Percentiles rank a stretch among this genome's conserved stretches.
phyloP scores from a whole-genome alignment of 92 coral and sea anemone genomes.

The Zoanthus sansibaricus region DNA sequence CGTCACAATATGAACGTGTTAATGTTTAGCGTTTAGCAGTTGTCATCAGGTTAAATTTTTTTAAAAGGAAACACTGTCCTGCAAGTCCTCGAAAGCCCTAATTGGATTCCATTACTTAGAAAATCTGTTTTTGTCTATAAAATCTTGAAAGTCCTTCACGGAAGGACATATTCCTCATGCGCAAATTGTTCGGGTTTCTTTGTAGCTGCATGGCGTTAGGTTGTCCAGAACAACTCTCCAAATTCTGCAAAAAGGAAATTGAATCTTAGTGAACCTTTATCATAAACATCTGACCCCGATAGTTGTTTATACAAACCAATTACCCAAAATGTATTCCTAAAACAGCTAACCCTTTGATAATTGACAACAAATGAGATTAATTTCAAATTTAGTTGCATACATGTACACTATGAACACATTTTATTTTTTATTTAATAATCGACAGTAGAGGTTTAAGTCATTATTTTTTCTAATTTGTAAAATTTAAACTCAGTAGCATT shows the following conservation, averaged over 20 bases:
- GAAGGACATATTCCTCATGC: constrained; percentile 9
- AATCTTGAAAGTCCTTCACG: constrained; percentile 18
- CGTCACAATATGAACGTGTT: constrained; percentile 11
- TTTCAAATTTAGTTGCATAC: not conserved
- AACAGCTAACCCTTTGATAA: not conserved
- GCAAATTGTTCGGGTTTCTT: not conserved
- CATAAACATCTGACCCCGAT: constrained; percentile 6
- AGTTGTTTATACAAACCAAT: constrained; percentile 1
- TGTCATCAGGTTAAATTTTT: constrained; percentile 23
- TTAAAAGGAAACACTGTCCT: not conserved
- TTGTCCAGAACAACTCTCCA: constrained; percentile 23
- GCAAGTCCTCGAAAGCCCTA: not conserved
- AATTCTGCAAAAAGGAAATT: constrained; percentile 19
- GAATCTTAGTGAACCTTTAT: constrained; percentile 9
- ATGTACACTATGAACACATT: not conserved
- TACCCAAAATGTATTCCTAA: constrained; percentile 2
- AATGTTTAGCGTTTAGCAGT: constrained; percentile 18
- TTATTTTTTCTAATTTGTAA: too few species aligned
- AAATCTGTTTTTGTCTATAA: not conserved
- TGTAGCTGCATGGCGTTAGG: not conserved
- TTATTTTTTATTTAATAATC: not conserved
- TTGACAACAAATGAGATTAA: not conserved
- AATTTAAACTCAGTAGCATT: too few species aligned
- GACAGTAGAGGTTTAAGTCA: too few species aligned
- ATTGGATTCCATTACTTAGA: not conserved